A percentile compares a stretch with the other conserved stretches of the same genome.
Evolutionary conservation across 2,888 invertebrate genomes (phyloP).

Genomic region (Scrobipalpa atriplicella): DNA sequence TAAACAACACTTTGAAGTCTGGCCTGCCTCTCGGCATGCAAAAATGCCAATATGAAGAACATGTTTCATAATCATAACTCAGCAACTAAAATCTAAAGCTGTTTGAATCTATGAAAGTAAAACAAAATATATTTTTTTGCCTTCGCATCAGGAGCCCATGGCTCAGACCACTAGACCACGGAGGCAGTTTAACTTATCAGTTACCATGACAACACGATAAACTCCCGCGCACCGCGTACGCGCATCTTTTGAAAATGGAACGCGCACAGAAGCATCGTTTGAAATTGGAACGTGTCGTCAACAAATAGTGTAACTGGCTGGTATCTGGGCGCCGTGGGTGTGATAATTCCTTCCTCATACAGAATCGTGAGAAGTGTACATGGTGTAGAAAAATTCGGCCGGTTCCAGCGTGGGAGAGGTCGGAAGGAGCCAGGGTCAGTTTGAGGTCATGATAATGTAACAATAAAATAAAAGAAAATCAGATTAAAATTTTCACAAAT

Average conservation of each 20-base stretch:
- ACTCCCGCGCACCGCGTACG: slow-evolving; percentile 26
- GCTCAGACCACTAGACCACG: no score
- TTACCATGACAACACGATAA: background rate
- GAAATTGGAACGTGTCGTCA: slow-evolving; percentile 54
- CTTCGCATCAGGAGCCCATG: no score
- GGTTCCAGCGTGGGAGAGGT: slow-evolving; percentile 78
- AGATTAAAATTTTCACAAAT: no score
- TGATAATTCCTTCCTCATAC: slow-evolving; percentile 78
- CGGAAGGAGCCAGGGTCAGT: slow-evolving; percentile 61
- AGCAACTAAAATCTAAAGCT: no score
- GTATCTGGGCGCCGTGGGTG: slow-evolving; percentile 71
- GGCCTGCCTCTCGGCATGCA: no score
- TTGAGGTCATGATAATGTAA: background rate
- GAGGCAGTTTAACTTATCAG: slow-evolving; percentile 17
- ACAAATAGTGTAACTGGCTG: slow-evolving; percentile 57
- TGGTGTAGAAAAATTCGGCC: slow-evolving; percentile 74
- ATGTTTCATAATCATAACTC: no score
- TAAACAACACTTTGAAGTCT: background rate
- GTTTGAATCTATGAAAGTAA: no score
- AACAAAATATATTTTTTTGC: no score
- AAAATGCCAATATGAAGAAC: no score
- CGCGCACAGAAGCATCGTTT: slow-evolving; percentile 51
- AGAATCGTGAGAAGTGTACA: slow-evolving; percentile 73
- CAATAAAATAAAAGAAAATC: background rate
- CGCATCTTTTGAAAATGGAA: slow-evolving; percentile 50